Conservation (phyloP, 1,140 invertebrate species). For the Aphis gossypii region DNA sequence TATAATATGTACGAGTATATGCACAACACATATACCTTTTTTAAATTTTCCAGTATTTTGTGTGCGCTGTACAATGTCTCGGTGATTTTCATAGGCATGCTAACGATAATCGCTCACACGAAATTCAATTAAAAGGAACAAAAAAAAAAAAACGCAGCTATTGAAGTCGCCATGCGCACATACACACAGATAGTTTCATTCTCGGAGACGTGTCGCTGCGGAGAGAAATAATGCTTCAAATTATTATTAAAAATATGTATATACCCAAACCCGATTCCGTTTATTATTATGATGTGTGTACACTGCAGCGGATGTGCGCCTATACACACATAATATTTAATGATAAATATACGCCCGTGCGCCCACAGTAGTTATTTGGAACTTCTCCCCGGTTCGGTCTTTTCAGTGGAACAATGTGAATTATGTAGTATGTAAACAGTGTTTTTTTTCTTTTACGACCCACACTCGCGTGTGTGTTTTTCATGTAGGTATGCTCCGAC, state of each 20-base stretch:
- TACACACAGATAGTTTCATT: not conserved
- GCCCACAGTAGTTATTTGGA: constrained; percentile 32
- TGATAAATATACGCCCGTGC: not conserved
- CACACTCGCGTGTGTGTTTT: not conserved
- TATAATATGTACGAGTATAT: not conserved
- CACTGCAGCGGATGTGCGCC: not conserved
- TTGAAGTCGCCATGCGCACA: not conserved
- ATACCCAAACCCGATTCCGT: not conserved
- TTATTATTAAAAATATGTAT: not conserved
- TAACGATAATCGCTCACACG: not conserved
- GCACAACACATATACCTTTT: not conserved
- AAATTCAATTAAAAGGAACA: not conserved
- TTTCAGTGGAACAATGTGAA: constrained; percentile 29
- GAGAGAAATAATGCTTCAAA: not conserved
- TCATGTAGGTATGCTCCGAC: not conserved
- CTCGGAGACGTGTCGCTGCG: not conserved
- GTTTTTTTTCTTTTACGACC: not conserved
- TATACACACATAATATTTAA: not conserved
- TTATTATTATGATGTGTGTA: not conserved
- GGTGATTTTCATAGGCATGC: not conserved
- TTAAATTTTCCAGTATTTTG: not conserved
- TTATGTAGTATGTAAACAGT: constrained; percentile 7
- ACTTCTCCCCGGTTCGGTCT: constrained; percentile 13
- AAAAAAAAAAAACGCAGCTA: not conserved
- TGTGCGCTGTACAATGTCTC: not conserved